phyloP scores from a whole-genome alignment of 2,888 invertebrate species.

The Loripinus fragilis region DNA sequence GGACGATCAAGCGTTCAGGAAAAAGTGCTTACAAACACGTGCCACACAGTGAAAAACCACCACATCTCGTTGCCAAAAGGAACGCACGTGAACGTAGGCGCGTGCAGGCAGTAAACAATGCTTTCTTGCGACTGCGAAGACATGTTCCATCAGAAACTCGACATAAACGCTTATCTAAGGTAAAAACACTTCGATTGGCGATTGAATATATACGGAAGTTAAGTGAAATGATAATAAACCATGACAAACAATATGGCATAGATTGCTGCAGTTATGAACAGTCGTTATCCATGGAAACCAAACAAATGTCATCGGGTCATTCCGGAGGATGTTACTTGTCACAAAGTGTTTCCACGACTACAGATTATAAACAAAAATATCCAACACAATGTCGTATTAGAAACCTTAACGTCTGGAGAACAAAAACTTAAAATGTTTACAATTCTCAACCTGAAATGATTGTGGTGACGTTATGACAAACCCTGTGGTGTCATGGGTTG shows the following conservation, averaged over 20 bases:
- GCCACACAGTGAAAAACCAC: conserved; percentile 85
- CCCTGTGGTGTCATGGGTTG: no score
- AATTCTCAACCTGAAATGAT: no score
- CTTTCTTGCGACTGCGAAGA: conserved; percentile 86
- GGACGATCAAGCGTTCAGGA: conserved; percentile 37
- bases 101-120: conserved; percentile 88
- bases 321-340: conserved; percentile 29
- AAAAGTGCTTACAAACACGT: conserved; percentile 79
- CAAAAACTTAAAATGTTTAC: no score
- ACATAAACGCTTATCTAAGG: conserved; percentile 86
- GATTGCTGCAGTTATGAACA: conserved; percentile 54
- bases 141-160: conserved; percentile 86
- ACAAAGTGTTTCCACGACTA: conserved; percentile 38
- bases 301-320: conserved; percentile 20
- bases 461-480: no score
- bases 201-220: conserved; percentile 87
- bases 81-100: conserved; percentile 87
- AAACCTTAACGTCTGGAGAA: neutral
- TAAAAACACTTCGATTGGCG: conserved; percentile 87
- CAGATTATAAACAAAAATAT: conserved; percentile 4
- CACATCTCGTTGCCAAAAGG: conserved; percentile 86
- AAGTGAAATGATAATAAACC: conserved; percentile 83
- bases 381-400: neutral
- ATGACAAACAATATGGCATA: conserved; percentile 66
- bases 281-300: conserved; percentile 51